These are phyloP conservation scores for Saxicola maurus DNA, from an alignment of 2,797 vertebrate species.

Conservation along the genomic window DNA sequence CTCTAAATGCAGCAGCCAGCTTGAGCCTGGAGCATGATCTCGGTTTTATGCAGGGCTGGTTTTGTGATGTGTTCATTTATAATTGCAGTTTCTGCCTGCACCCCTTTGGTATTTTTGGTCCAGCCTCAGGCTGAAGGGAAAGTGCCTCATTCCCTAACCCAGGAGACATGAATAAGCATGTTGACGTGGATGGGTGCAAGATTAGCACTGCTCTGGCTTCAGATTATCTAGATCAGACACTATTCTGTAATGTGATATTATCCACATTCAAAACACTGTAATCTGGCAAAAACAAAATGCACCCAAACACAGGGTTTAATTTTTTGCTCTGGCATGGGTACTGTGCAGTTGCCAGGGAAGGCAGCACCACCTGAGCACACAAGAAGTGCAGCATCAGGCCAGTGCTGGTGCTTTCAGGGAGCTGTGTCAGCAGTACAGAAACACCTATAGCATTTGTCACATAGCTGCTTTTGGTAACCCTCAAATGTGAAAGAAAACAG, in stretches of 20 bases:
- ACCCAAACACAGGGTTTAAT: background rate
- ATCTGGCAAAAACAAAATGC: conserved; percentile 3
- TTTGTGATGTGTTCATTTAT: background rate
- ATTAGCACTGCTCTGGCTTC: background rate
- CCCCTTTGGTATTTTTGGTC: conserved; percentile 9
- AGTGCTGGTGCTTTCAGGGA: background rate
- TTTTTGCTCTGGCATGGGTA: background rate
- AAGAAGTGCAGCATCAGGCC: background rate
- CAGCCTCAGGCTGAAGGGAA: conserved; percentile 21
- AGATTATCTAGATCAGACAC: conserved; percentile 8
- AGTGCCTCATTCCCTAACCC: background rate
- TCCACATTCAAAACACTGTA: background rate
- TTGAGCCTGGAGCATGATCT: background rate
- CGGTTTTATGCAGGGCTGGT: background rate
- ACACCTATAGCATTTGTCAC: background rate
- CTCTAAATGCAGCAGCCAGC: background rate
- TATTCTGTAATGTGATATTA: background rate
- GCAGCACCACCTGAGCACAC: background rate
- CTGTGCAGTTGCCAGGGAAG: background rate
- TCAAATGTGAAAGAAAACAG: background rate
- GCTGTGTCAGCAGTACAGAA: background rate
- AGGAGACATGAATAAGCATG: background rate
- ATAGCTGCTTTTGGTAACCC: background rate
- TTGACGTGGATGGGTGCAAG: background rate
- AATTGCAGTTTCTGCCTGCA: background rate